phyloP scores from a whole-genome alignment of 2,888 invertebrate genomes.

The Ligdia adustata region DNA sequence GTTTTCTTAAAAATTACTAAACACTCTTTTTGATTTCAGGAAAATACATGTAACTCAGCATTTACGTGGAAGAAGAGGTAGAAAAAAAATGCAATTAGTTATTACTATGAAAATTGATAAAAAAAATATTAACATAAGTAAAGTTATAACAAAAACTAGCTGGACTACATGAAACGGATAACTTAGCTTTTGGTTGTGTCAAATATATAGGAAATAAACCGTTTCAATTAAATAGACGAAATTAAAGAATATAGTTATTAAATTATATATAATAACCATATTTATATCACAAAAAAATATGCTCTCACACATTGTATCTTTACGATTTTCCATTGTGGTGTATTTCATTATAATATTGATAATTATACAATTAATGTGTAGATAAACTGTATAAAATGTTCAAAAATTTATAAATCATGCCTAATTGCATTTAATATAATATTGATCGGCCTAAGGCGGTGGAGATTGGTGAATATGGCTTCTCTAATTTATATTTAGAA shows the following conservation, averaged over 20 bases:
- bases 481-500: no score
- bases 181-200: conserved; percentile 39
- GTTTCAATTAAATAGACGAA: conserved; percentile 28
- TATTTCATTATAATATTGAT: conserved; percentile 5
- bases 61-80: conserved; percentile 53
- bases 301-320: conserved; percentile 9
- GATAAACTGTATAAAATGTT: conserved; percentile 10
- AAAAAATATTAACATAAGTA: conserved; percentile 19
- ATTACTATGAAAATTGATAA: conserved; percentile 26
- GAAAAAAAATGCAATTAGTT: conserved; percentile 37
- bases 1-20: background rate
- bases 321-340: conserved; percentile 21
- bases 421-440: conserved; percentile 1
- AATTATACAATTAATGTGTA: background rate
- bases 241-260: conserved; percentile 15
- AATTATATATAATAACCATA: conserved; percentile 9
- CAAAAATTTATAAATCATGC: conserved; percentile 7
- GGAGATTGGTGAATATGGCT: no score
- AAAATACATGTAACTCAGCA: conserved; percentile 71
- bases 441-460: conserved; percentile 17
- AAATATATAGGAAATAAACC: conserved; percentile 28
- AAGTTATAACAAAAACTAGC: conserved; percentile 18
- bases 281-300: conserved; percentile 4
- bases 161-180: conserved; percentile 20
- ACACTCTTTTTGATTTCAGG: conserved; percentile 53